Evolutionary conservation across 2,888 invertebrate species (phyloP).

Genomic region (Metopia argyrocephala): DNA sequence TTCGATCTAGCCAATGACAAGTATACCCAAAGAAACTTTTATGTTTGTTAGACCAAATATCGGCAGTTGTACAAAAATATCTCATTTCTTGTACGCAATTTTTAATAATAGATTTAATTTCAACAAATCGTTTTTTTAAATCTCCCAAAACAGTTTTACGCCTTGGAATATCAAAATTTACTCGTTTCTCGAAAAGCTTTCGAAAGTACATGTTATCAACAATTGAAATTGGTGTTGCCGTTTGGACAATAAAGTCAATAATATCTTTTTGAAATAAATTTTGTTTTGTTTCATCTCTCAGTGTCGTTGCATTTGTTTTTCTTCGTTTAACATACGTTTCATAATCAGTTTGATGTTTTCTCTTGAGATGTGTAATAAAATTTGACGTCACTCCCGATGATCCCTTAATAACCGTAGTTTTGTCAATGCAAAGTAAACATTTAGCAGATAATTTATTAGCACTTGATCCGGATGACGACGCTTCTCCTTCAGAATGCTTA

Average conservation of each 20-base stretch:
- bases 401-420: background rate
- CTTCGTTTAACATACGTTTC: background rate
- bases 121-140: background rate
- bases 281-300: background rate
- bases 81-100: too few species aligned
- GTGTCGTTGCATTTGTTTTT: background rate
- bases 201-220: background rate
- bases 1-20: constrained; percentile 44
- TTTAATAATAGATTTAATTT: background rate
- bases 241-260: background rate
- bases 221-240: background rate
- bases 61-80: constrained; percentile 48
- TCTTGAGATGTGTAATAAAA: background rate
- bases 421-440: background rate
- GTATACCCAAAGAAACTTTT: constrained; percentile 36
- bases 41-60: constrained; percentile 44
- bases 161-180: background rate
- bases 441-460: too few species aligned
- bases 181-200: background rate
- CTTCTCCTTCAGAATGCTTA: too few species aligned
- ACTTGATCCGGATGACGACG: too few species aligned
- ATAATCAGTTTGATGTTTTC: background rate
- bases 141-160: background rate
- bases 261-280: background rate
- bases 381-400: background rate